These are phyloP conservation scores for Drosophila serrata DNA, from an alignment of 1,140 invertebrate species.

Conservation along the genomic window DNA sequence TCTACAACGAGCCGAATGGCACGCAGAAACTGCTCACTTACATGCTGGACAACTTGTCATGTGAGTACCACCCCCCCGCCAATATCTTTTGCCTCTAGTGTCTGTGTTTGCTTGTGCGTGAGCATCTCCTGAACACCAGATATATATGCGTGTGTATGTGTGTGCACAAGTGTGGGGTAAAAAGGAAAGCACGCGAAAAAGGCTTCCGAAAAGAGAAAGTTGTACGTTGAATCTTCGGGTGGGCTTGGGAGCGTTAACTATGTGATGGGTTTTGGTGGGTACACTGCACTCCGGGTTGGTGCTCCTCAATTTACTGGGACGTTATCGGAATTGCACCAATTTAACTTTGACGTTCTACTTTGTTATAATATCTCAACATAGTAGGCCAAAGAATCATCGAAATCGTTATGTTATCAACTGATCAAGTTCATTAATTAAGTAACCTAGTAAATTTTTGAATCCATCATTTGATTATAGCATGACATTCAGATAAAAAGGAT, in stretches of 20 bases:
- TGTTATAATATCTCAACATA: neutral
- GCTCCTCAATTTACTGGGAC: neutral
- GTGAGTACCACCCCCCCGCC: conserved; percentile 87
- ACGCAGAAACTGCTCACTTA: conserved; percentile 97
- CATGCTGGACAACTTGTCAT: conserved; percentile 97
- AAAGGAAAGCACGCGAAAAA: conserved; percentile 74
- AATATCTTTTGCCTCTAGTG: conserved; percentile 3
- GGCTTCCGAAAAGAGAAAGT: conserved; percentile 78
- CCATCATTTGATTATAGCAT: no score
- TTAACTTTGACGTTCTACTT: neutral
- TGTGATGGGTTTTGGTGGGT: neutral
- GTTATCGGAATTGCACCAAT: neutral
- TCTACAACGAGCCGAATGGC: conserved; percentile 97
- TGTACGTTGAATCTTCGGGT: conserved; percentile 19
- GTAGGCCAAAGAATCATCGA: neutral
- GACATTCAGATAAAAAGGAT: no score
- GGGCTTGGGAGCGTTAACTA: conserved; percentile 14
- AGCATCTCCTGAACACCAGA: conserved; percentile 44
- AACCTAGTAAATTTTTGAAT: no score
- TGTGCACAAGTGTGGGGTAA: conserved; percentile 34
- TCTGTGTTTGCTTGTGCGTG: conserved; percentile 17
- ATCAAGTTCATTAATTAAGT: neutral
- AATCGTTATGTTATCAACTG: no score
- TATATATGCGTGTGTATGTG: conserved; percentile 10
- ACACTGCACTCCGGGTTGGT: neutral